Evolutionary conservation across 2,797 vertebrate genomes (phyloP), one percentile per base, ranked within the genome.

Genomic region (Phrynocephalus guinanensis): DNA sequence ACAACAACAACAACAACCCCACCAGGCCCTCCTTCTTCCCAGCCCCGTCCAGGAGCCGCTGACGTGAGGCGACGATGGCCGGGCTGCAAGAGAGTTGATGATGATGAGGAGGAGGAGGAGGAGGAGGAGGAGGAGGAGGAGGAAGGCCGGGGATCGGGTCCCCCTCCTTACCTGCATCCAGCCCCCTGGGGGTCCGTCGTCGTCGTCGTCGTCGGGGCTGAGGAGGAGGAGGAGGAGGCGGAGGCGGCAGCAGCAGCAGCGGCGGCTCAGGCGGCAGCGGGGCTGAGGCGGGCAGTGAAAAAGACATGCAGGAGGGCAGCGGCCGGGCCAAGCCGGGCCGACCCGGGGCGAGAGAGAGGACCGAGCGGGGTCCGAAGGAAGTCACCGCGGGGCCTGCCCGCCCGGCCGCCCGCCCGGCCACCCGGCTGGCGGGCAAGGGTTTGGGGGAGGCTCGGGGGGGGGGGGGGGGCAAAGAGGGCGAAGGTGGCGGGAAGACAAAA

Each of bases 161-260:
- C 38, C 38, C 38, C 38, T 44, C 88, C 96, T 97, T 95, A 96
- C 96, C 95, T 96, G 96, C 96, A 96, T 97, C 90, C 95, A 95
- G 95, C 94, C 93, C 94, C 88, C 93, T 89, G 92, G 92, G 90
- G 94, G 91, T 85, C 88, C 72, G 16, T 63, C 38, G 38, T 44
- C 60, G 88, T 85, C 70, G 60, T 63, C 33, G 33, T 33, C 60
- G 88, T 85, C 70, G 88, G 87, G 6, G 88, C 88, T 85, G 84
- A 81, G 90, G 38, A 1, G 38, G 38, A 44, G 33, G 33, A 33
- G 33, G 33, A 33, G 33, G 84, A 79, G 90, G 38, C 3, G 38
- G 38, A 2, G 38, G 38, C 38, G 2, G 38, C 38, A 44, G 38
- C 38, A 44, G 38, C 38, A 44, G 38, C 38, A 44, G 91, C 85